Evolutionary conservation across 2,888 invertebrate species (phyloP), one percentile per base, ranked within the genome.

Genomic region (Stenoptilia bipunctidactyla): DNA sequence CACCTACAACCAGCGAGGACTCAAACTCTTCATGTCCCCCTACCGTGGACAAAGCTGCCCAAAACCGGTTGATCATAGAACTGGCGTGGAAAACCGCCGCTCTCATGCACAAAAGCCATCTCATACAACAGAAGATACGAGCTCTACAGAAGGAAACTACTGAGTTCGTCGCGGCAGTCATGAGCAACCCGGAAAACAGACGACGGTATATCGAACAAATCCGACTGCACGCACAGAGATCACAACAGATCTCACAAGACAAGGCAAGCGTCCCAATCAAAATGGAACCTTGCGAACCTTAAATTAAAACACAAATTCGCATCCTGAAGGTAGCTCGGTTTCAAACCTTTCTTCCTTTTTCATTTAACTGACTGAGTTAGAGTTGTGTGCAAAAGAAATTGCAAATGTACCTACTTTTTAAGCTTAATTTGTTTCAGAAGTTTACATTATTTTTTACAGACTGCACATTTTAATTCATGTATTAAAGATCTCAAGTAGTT

Each of bases 41-140:
- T 6, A 39, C 15, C 36, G 59, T 66, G 8, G 61, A 76, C 50
- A 75, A 75, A 40, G 46, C 40, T 1, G 61, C 59, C 34, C 79
- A 79, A 43, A 75, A 67, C 49, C 75, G 77, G 43, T 86, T 87
- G 6, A 80, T 90, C 34, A 64, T 89, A 15, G 86, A 88, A 39
- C 85, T 89, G 4, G 89, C 89, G 2, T 79, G 87, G 62, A 87
- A 87, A 55, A 89, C 89, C 0, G 84, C 89, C 33, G 85, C 84
- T 9, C 67, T 90, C 14, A 85, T 89, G 73, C 85, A 87, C 45
- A 86, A 86, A 46, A 89, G 89, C 64, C 85, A 79, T 45, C 54
- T 87, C 34, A 77, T 90, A 42, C 89, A 89, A 51, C 80, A 85
- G 44, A 87, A 88, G 50, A 74, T 90, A 41, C 73, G 86, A 4